A percentile compares a stretch with the other conserved stretches of the same genome.
Evolutionary conservation across 2,113 vertebrate species (phyloP).

Genomic region (Cynocephalus volans): DNA sequence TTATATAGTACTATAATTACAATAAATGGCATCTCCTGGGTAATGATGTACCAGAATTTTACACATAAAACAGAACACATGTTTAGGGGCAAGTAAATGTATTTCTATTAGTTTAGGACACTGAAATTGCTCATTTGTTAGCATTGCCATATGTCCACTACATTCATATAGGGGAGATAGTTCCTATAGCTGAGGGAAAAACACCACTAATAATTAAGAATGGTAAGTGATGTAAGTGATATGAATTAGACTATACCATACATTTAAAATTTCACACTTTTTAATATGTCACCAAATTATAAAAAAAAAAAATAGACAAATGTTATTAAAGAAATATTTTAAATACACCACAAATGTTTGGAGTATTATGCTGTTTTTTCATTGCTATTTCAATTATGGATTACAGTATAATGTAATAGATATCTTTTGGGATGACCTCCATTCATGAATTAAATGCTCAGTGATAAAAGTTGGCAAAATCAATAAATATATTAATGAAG

Average conservation of each 20-base stretch:
- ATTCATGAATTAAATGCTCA: neutral
- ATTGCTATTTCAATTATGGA: neutral
- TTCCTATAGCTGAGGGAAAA: constrained; percentile 74
- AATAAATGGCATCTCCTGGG: neutral
- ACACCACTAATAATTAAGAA: neutral
- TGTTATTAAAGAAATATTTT: neutral
- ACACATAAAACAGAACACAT: neutral
- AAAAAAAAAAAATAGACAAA: neutral
- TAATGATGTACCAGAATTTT: neutral
- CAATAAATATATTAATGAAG: neutral
- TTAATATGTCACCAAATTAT: neutral
- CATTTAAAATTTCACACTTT: neutral
- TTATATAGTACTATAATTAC: neutral
- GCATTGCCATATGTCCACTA: constrained; percentile 21
- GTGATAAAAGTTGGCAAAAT: neutral
- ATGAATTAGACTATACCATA: constrained; percentile 50
- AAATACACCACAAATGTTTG: neutral
- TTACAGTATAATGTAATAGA: neutral
- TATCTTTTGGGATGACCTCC: neutral
- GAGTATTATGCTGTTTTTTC: neutral
- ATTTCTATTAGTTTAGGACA: constrained; percentile 57
- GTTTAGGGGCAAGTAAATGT: constrained; percentile 29
- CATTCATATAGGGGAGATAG: constrained; percentile 44
- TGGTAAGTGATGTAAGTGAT: constrained; percentile 64
- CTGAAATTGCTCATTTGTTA: constrained; percentile 51